phyloP scores from a whole-genome alignment of 2,113 vertebrate species.

The Labeo rohita region DNA sequence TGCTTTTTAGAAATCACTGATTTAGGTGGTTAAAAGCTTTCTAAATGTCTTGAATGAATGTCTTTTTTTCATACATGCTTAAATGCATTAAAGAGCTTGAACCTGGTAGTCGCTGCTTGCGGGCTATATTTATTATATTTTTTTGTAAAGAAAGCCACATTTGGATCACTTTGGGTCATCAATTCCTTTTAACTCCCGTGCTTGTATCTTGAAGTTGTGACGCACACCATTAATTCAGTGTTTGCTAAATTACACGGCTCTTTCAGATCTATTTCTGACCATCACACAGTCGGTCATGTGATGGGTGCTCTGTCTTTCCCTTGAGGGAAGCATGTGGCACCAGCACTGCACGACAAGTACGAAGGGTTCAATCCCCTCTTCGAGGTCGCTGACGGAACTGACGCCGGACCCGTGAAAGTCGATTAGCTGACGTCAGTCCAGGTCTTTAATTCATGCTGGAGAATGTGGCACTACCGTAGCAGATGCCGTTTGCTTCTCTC shows the following conservation, averaged over 20 bases:
- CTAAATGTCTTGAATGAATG: too few species aligned
- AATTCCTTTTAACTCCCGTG: not conserved
- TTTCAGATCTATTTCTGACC: conserved; percentile 32
- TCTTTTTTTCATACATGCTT: too few species aligned
- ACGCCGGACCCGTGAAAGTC: not conserved
- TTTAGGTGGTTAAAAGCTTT: too few species aligned
- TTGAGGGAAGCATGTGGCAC: conserved; percentile 12
- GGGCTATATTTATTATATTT: not conserved
- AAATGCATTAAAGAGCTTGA: too few species aligned
- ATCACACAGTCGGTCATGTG: conserved; percentile 15
- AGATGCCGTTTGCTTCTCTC: conserved; percentile 20
- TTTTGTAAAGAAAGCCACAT: not conserved
- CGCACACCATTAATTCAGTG: not conserved
- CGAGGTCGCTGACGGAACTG: not conserved
- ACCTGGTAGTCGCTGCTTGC: too few species aligned
- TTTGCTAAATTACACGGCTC: not conserved
- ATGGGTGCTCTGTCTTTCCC: conserved; percentile 11
- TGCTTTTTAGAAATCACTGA: too few species aligned
- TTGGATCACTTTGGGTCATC: not conserved
- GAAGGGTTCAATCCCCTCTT: not conserved
- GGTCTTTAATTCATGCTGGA: conserved; percentile 22
- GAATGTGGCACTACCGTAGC: conserved; percentile 14
- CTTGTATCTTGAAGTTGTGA: not conserved
- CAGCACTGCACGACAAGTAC: not conserved
- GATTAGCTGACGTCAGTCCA: not conserved